Evolutionary conservation across 2,888 invertebrate genomes (phyloP).

Genomic region (Caenorhabditis sp.): DNA sequence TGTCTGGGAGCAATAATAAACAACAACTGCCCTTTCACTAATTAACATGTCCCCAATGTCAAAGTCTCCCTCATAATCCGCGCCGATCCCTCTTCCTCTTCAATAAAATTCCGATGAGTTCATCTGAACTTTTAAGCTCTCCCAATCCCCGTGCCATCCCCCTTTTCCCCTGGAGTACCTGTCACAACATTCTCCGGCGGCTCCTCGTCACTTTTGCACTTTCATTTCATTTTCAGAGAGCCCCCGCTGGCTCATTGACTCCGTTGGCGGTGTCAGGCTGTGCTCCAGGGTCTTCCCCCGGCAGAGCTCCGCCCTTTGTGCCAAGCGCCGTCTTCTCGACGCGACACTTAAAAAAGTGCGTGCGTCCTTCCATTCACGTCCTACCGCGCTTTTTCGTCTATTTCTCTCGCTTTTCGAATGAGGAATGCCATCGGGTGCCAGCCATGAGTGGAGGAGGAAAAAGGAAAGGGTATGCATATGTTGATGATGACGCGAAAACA

Average conservation of each 20-base stretch:
- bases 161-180: too few species aligned
- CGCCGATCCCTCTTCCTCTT: too few species aligned
- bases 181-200: background rate
- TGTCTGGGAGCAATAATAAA: too few species aligned
- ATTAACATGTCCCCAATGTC: too few species aligned
- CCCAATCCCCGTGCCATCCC: background rate
- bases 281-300: background rate
- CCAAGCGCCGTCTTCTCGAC: background rate
- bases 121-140: background rate
- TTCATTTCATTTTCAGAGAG: background rate
- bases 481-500: slow-evolving; percentile 6
- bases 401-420: slow-evolving; percentile 15
- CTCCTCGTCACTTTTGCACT: slow-evolving; percentile 4
- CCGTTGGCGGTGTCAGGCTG: background rate
- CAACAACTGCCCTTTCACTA: too few species aligned
- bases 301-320: slow-evolving; percentile 6
- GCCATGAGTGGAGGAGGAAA: background rate
- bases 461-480: background rate
- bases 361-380: background rate
- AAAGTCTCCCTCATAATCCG: too few species aligned
- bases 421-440: slow-evolving; percentile 9
- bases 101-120: background rate
- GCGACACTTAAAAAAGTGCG: background rate
- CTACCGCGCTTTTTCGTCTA: slow-evolving; percentile 15
- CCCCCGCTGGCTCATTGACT: background rate